Conservation (phyloP, 1,140 invertebrate species). For the Ips typographus region DNA sequence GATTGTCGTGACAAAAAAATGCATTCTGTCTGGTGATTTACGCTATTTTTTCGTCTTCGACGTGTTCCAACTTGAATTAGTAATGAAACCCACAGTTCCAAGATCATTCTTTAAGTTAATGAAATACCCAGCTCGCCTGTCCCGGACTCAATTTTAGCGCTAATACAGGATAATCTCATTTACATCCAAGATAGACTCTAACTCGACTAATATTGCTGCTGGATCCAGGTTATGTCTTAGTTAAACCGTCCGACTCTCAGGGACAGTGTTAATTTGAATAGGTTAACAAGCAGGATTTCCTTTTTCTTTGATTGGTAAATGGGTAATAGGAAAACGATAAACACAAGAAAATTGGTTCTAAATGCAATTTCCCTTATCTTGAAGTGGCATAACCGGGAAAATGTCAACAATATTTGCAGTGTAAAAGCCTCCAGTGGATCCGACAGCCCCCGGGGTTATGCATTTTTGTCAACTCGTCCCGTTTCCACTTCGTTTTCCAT, state of each 20-base stretch:
- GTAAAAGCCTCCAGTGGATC: too few relatives aligned
- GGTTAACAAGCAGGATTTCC: background rate
- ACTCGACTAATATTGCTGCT: slow-evolving; percentile 1
- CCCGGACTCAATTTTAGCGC: background rate
- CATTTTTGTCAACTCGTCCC: background rate
- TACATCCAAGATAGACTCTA: background rate
- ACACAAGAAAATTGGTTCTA: too few relatives aligned
- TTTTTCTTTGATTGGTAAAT: too few relatives aligned
- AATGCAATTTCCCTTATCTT: too few relatives aligned
- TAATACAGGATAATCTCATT: slow-evolving; percentile 1
- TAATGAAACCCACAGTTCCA: background rate
- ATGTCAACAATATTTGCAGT: too few relatives aligned
- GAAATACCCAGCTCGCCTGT: background rate
- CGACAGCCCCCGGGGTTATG: background rate
- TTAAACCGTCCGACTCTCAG: background rate
- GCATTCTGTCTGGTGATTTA: background rate
- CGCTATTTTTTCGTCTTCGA: too few relatives aligned
- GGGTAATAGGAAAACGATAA: too few relatives aligned
- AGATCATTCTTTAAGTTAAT: background rate
- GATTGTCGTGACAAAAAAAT: slow-evolving; percentile 1
- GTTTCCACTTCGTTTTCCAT: background rate
- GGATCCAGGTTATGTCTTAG: background rate
- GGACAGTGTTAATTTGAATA: slow-evolving; percentile 2
- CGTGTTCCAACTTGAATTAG: too few relatives aligned
- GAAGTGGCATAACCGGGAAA: too few relatives aligned